Conservation (phyloP, 2,888 invertebrate species). For the Mechanitis messenoides region DNA sequence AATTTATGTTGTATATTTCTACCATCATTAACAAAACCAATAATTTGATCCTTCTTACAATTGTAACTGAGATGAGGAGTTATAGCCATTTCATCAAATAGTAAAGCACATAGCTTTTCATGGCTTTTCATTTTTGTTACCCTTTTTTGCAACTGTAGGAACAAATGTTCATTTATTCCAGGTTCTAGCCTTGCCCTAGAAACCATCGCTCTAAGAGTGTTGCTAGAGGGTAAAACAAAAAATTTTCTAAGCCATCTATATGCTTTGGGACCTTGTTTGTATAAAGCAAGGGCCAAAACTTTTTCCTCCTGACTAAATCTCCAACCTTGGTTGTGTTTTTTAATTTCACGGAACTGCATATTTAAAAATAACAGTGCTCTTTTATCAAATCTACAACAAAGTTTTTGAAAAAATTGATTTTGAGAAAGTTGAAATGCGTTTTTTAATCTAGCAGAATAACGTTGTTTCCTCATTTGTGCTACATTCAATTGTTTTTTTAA, state of each 20-base stretch:
- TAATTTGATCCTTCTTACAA: slow-evolving; percentile 13
- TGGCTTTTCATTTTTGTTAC: slow-evolving; percentile 8
- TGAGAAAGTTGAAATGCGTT: slow-evolving; percentile 1
- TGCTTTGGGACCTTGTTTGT: slow-evolving; percentile 18
- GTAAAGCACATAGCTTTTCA: slow-evolving; percentile 12
- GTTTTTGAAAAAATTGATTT: slow-evolving; percentile 1
- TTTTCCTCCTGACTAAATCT: slow-evolving; percentile 19
- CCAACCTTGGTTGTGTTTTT: slow-evolving; percentile 13
- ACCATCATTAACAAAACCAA: slow-evolving; percentile 14
- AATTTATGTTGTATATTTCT: slow-evolving; percentile 10
- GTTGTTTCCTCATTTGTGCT: no score
- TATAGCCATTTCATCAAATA: slow-evolving; percentile 22
- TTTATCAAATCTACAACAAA: background rate
- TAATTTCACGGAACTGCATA: slow-evolving; percentile 18
- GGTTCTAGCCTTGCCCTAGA: background rate
- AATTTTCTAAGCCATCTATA: slow-evolving; percentile 13
- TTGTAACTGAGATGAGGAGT: slow-evolving; percentile 16
- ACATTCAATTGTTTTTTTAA: no score
- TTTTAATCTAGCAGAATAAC: background rate
- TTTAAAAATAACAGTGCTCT: slow-evolving; percentile 10
- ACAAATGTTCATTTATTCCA: slow-evolving; percentile 8
- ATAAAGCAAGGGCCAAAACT: slow-evolving; percentile 14
- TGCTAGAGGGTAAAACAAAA: slow-evolving; percentile 10
- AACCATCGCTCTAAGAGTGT: no score
- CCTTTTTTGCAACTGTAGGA: slow-evolving; percentile 1